Conservation (phyloP, 2,888 invertebrate genomes). For the Harpalus rubripes region DNA sequence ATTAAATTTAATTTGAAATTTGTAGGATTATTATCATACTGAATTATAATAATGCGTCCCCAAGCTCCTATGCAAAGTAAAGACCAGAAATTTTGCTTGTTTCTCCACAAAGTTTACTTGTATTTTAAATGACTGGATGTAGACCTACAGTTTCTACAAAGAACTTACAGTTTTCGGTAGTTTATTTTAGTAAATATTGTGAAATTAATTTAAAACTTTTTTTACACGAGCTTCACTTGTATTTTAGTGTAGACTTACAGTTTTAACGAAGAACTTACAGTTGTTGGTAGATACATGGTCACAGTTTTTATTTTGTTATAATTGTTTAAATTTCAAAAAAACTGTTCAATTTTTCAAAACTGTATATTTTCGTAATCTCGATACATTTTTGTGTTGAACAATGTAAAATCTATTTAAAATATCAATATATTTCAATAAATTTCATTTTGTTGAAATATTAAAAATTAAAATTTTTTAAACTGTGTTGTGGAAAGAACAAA, state of each 20-base stretch:
- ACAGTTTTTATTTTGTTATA: no score
- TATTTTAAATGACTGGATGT: background rate
- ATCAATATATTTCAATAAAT: background rate
- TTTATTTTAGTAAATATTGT: background rate
- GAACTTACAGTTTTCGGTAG: background rate
- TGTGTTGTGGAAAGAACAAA: background rate
- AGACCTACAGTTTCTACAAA: background rate
- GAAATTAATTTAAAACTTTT: background rate
- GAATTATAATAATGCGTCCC: background rate
- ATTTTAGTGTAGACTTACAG: no score
- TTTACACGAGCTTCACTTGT: no score
- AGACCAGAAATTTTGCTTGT: background rate
- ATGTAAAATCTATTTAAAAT: background rate
- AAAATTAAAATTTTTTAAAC: background rate
- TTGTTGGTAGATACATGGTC: no score
- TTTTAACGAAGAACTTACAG: no score
- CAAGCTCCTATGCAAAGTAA: background rate
- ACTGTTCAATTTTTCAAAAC: background rate
- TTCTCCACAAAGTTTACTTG: background rate
- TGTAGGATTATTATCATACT: background rate
- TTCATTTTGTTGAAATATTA: background rate
- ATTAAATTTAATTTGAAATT: conserved; percentile 9
- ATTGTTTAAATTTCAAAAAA: no score
- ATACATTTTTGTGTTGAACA: background rate
- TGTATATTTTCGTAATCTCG: background rate